phyloP scores from a whole-genome alignment of 1,140 invertebrate species.

The Linepithema humile region DNA sequence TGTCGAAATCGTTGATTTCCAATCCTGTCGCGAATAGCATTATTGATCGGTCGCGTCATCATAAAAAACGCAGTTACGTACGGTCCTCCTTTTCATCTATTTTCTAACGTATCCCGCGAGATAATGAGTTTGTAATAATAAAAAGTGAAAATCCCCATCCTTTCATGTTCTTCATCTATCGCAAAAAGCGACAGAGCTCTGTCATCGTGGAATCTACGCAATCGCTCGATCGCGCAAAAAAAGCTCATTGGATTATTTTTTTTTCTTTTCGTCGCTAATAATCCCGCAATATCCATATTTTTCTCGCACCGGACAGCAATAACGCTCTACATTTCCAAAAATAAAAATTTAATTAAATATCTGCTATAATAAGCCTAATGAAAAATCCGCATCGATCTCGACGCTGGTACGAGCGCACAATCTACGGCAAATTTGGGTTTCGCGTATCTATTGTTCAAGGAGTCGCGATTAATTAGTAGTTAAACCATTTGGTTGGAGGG shows the following conservation, averaged over 20 bases:
- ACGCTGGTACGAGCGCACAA: not conserved
- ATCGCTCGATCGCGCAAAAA: not conserved
- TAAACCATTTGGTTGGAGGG: not conserved
- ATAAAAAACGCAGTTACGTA: slow-evolving; percentile 13
- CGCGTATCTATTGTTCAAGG: slow-evolving; percentile 43
- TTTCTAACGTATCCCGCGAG: not conserved
- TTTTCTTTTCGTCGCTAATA: not conserved
- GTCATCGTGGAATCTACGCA: not conserved
- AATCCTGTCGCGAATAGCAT: slow-evolving; percentile 24
- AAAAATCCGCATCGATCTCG: not conserved
- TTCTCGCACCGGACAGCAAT: too few relatives aligned
- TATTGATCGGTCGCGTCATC: slow-evolving; percentile 32
- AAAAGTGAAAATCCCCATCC: not conserved
- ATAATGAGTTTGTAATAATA: not conserved
- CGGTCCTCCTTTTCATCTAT: not conserved
- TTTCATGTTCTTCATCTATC: not conserved
- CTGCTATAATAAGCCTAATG: not conserved
- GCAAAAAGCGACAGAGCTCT: not conserved
- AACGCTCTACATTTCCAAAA: too few relatives aligned
- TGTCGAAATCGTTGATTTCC: slow-evolving; percentile 29
- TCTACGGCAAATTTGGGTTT: slow-evolving; percentile 39
- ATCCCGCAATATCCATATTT: too few relatives aligned
- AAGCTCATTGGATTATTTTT: not conserved
- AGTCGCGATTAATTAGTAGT: slow-evolving; percentile 60
- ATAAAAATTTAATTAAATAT: slow-evolving; percentile 1